Evolutionary conservation across 1,140 invertebrate genomes (phyloP), one percentile per base, ranked within the genome.

Genomic region (Nomia melanderi): DNA sequence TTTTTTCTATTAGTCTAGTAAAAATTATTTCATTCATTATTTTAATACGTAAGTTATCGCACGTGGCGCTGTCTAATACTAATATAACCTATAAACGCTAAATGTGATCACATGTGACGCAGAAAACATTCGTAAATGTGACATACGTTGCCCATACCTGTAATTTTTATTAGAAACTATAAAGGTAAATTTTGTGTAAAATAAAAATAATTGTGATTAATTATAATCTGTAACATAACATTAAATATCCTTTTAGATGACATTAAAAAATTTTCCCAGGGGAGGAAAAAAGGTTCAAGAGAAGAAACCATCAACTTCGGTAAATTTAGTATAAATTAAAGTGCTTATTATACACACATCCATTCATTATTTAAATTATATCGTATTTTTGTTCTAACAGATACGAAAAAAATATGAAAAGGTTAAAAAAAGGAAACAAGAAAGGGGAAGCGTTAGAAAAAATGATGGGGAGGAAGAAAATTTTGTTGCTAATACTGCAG

Each of bases 191-290:
- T 57, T 39, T 23, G 12, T 54, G 14, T 39, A 39, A 6, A 20
- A 9, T 25, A 9, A 14, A 50, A 25, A 74, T 8, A n/a, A n/a
- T 20, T 31, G 6, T 8, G 17, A 20, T 8, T 33, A 11, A 6
- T 47, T n/a, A 59, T 17, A 33, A 36, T 1, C 3, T 33, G 1
- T 8, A 9, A n/a, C 23, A 54, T 12, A 59, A 36, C n/a, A n/a
- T 33, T 14, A 63, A 56, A 60, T 70, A 71, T 69, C 54, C 70
- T 84, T 67, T 4, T 33, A 89, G 87, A 89, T 89, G 88, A 78
- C 72, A 9, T n/a, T 84, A n/a, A 75, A 86, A 79, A 88, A 36
- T 75, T 89, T 90, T 78, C 87, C 87, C 20, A 78, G 88, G 41
- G 87, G 84, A 36, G 88, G 87, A 4, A 86, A 86, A 20, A 86